A percentile compares a stretch with the other conserved stretches of the same genome.
Evolutionary conservation across 2,113 vertebrate genomes (phyloP).

Genomic region (Xenus cinereus): DNA sequence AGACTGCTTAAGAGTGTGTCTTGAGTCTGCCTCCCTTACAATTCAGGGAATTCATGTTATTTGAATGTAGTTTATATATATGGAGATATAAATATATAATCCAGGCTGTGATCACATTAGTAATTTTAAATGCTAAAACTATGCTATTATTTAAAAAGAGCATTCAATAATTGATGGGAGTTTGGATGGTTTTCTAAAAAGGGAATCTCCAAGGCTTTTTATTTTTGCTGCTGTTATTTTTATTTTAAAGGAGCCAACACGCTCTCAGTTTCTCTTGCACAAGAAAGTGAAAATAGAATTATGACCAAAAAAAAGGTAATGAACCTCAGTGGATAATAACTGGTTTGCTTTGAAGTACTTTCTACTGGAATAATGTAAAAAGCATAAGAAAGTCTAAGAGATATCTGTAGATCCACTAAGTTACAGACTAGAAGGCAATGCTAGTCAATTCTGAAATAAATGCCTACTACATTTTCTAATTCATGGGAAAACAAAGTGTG

Average conservation of each 20-base stretch:
- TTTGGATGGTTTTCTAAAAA: constrained; percentile 12
- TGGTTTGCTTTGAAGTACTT: background rate
- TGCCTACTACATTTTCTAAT: background rate
- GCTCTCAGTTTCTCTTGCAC: background rate
- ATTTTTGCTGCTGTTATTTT: constrained; percentile 16
- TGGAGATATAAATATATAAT: background rate
- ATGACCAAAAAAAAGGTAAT: background rate
- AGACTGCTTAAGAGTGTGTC: background rate
- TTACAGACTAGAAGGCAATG: background rate
- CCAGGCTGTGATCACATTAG: background rate
- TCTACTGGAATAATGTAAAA: background rate
- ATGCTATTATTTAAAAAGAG: background rate
- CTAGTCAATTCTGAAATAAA: background rate
- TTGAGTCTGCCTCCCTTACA: background rate
- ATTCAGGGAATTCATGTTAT: background rate
- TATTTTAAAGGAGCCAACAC: constrained; percentile 10
- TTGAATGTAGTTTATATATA: background rate
- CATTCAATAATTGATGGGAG: background rate
- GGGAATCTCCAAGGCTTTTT: background rate
- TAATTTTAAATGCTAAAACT: background rate
- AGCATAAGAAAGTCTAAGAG: background rate
- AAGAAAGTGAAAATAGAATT: background rate
- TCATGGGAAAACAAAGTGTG: background rate
- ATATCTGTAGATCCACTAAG: background rate
- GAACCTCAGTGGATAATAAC: background rate